Conservation (phyloP, 2,888 invertebrate genomes). For the Mythimna loreyi region DNA sequence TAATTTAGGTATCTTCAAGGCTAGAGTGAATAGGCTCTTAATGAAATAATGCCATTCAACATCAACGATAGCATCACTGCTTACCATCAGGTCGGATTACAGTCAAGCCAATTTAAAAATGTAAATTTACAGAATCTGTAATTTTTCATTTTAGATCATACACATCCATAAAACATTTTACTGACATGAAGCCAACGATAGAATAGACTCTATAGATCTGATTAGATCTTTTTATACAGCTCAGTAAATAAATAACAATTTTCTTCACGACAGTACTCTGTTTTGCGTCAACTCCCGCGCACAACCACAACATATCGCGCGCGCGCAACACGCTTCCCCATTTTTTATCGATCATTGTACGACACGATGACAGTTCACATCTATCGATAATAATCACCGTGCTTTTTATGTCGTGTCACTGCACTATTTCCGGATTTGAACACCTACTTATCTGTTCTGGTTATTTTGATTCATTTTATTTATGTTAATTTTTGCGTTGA, state of each 20-base stretch:
- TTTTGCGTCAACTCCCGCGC: slow-evolving; percentile 48
- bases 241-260: slow-evolving; percentile 33
- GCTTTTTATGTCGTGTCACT: slow-evolving; percentile 66
- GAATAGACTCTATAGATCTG: too few relatives aligned
- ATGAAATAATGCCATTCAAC: too few relatives aligned
- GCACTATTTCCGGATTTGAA: slow-evolving; percentile 71
- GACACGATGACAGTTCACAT: slow-evolving; percentile 73
- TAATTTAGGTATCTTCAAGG: too few relatives aligned
- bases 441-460: slow-evolving; percentile 50
- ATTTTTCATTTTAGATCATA: not conserved
- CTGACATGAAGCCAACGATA: not conserved
- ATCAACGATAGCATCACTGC: too few relatives aligned
- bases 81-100: too few relatives aligned
- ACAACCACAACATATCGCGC: slow-evolving; percentile 60
- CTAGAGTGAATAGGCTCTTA: too few relatives aligned
- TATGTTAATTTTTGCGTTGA: slow-evolving; percentile 8
- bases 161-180: not conserved
- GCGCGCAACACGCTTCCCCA: slow-evolving; percentile 70
- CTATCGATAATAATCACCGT: slow-evolving; percentile 67
- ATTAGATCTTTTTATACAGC: not conserved
- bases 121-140: too few relatives aligned
- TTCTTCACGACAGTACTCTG: slow-evolving; percentile 57
- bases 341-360: slow-evolving; percentile 76
- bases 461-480: slow-evolving; percentile 15
- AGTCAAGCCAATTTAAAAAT: not conserved